A percentile compares a stretch with the other conserved stretches of the same genome.
These are phyloP conservation scores for Cosmopolites sordidus DNA, from an alignment of 2,888 invertebrate genomes.

Conservation along the genomic window DNA sequence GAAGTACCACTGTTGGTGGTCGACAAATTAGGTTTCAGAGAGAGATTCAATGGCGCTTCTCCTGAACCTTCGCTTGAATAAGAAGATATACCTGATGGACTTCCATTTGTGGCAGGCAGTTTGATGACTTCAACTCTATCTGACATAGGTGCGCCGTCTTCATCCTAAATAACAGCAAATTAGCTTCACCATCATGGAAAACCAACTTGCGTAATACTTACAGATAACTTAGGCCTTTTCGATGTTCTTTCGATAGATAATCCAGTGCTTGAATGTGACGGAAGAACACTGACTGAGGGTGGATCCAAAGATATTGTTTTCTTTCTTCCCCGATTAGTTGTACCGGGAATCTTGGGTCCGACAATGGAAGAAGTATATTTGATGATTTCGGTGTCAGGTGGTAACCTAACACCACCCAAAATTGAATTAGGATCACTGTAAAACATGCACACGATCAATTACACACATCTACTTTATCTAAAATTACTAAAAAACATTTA, in stretches of 20 bases:
- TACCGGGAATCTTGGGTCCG: slow-evolving; percentile 80
- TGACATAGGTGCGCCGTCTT: slow-evolving; percentile 45
- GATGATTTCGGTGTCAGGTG: slow-evolving; percentile 86
- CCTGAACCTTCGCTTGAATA: slow-evolving; percentile 41
- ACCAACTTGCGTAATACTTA: slow-evolving; percentile 38
- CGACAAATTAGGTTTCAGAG: slow-evolving; percentile 63
- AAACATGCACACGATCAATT: slow-evolving; percentile 28
- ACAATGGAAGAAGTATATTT: slow-evolving; percentile 85
- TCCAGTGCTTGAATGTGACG: slow-evolving; percentile 48
- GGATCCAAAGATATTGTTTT: slow-evolving; percentile 85
- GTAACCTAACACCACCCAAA: slow-evolving; percentile 76
- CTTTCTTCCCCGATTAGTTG: slow-evolving; percentile 79
- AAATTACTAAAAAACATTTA: neutral
- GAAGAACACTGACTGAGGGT: slow-evolving; percentile 58
- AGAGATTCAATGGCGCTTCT: slow-evolving; percentile 78
- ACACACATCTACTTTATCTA: slow-evolving; percentile 25
- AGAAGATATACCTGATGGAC: slow-evolving; percentile 42
- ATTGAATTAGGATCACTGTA: slow-evolving; percentile 77
- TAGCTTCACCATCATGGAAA: too few relatives aligned
- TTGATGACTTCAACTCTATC: slow-evolving; percentile 82
- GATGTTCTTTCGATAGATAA: slow-evolving; percentile 51
- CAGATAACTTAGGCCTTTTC: slow-evolving; percentile 45
- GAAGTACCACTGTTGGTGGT: slow-evolving; percentile 44
- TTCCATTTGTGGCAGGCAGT: slow-evolving; percentile 62
- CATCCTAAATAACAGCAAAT: slow-evolving; percentile 34